phyloP scores from a whole-genome alignment of 1,140 invertebrate genomes.

The Gryon sp. region DNA sequence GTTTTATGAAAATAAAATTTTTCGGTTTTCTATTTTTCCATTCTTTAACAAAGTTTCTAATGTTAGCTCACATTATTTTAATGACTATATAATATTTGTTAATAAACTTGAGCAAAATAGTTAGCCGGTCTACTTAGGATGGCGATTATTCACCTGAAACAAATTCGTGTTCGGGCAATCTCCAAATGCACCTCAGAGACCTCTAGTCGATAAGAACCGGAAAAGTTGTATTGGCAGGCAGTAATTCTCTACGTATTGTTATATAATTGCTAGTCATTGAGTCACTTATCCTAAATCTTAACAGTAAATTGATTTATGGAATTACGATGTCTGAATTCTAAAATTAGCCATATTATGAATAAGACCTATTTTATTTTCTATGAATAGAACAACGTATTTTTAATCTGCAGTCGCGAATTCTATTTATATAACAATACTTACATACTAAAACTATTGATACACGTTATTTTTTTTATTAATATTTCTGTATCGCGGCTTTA shows the following conservation, averaged over 20 bases:
- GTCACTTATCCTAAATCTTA: constrained; percentile 34
- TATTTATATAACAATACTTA: constrained; percentile 56
- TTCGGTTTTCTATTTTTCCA: too few species aligned
- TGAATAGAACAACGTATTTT: constrained; percentile 30
- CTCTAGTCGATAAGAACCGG: constrained; percentile 38
- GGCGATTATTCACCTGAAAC: constrained; percentile 34
- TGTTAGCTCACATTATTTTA: too few species aligned
- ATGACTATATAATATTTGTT: constrained; percentile 13
- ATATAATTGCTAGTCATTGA: constrained; percentile 25
- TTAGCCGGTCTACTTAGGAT: not conserved
- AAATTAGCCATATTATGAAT: constrained; percentile 15
- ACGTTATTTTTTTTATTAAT: constrained; percentile 2
- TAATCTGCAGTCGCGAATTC: constrained; percentile 19
- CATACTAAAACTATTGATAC: constrained; percentile 15
- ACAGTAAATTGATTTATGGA: constrained; percentile 3
- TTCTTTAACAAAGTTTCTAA: too few species aligned
- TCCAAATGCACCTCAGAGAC: constrained; percentile 39
- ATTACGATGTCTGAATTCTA: too few species aligned
- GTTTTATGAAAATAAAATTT: too few species aligned
- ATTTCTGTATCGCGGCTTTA: too few species aligned
- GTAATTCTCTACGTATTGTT: constrained; percentile 32
- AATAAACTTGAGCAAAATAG: constrained; percentile 8
- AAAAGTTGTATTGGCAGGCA: not conserved
- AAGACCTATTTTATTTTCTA: constrained; percentile 29
- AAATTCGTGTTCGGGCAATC: constrained; percentile 3